Base-by-base conservation (phyloP, 2,113 vertebrate genomes). In the Pygoscelis adeliae region DNA sequence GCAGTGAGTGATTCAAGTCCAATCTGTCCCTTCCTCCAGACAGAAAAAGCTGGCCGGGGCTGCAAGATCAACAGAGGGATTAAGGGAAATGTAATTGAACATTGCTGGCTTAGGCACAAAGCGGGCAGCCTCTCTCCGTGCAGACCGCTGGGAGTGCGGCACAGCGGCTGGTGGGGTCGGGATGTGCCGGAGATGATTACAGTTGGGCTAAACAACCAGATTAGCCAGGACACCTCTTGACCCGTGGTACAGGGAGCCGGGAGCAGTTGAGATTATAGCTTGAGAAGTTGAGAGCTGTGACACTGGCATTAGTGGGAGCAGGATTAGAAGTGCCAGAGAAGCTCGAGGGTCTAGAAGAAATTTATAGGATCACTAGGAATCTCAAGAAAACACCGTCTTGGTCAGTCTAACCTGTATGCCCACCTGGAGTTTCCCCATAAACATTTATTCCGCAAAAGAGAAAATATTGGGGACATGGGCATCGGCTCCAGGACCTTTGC, bases 81-180 rank as follows among this genome's bases (percentile, higher is more conserved):
- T 97, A 97, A 82, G 83, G 83, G 67, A 96, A 93, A 97, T 96
- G 94, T 97, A 96, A 96, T 93, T 95, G 96, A 96, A 95, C 90
- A 65, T 94, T 92, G 93, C 30, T 88, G 77, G 90, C 91, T 96
- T 94, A 96, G 91, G 69, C 13, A 0, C 63, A 40, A 29, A 78
- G 91, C 27, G 2, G 47, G 71, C 3, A 1, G 80, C 67, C 78
- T 58, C 53, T 49, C 78, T 49, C 74, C 0, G 0, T 22, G 85
- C 3, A 2, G 42, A 12, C 27, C 0, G 6, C 53, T 1, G 5
- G 55, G 49, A 58, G 36, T 2, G 1, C 0, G 1, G 78, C 56
- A 10, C 2, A 0, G 63, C 3, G 30, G 77, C 42, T 13, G 0
- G 21, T 7, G 74, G 82, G 90, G 67, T 77, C 15, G 11, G 67